Conservation (phyloP, 2,113 vertebrate species). For the Delphinus delphis region DNA sequence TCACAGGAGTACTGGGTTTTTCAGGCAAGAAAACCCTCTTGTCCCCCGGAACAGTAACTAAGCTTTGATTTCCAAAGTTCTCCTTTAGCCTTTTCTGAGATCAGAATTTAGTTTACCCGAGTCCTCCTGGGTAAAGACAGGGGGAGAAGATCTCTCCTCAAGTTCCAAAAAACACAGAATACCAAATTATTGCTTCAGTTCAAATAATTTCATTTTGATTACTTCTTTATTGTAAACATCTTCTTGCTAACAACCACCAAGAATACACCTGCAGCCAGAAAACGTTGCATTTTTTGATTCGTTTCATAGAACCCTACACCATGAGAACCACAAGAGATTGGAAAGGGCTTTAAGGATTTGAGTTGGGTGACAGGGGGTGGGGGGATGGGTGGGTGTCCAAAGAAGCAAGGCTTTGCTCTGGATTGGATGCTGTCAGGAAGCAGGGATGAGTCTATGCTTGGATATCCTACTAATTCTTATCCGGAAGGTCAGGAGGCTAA, state of each 20-base stretch:
- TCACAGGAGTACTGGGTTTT: neutral
- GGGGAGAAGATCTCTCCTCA: neutral
- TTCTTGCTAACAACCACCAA: neutral
- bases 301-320: neutral
- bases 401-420: neutral
- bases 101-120: neutral
- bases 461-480: neutral
- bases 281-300: neutral
- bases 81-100: neutral
- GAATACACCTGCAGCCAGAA: neutral
- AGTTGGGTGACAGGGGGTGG: neutral
- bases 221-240: neutral
- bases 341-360: neutral
- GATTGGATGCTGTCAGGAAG: neutral
- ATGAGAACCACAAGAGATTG: rapidly evolving
- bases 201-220: neutral
- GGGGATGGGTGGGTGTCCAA: neutral
- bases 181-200: neutral
- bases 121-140: neutral
- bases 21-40: neutral
- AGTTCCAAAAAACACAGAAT: neutral
- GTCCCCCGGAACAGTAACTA: neutral
- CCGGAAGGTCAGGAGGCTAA: neutral
- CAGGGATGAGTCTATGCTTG: neutral
- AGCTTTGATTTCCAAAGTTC: neutral